Base-by-base conservation (phyloP, 2,113 vertebrate species). In the Probosciger aterrimus region DNA sequence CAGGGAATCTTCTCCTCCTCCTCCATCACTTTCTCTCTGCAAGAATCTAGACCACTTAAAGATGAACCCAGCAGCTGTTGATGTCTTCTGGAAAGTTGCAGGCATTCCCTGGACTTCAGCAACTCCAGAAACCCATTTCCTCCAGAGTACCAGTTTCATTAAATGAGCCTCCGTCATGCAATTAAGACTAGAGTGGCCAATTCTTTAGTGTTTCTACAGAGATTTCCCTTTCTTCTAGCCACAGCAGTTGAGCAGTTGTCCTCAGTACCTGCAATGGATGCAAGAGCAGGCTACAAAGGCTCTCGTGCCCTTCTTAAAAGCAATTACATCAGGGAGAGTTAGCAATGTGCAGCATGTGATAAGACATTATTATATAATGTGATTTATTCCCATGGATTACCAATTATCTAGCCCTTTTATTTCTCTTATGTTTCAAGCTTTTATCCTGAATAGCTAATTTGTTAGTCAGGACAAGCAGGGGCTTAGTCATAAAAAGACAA, bases 401-500 rank as follows among this genome's bases (percentile, higher is more conserved):
- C 92, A 84, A 79, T 88, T 86, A 83, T 62, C 53, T 69, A 69
- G 82, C 81, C 67, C 78, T 95, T 89, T 93, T 63, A 35, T 82
- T 94, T 77, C 76, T 92, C 71, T 78, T 75, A 7, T 46, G 70
- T 93, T 92, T 95, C 86, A 52, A 85, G 89, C 87, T 83, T 70
- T 86, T 69, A 19, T 71, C 76, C 82, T 90, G 90, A 93, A 97
- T 60, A 92, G 82, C 71, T 71, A 64, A 92, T 84, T 93, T 4
- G 3, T 90, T 88, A 91, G 80, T 89, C 93, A 76, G 69, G 90
- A 94, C 86, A 82, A 93, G 80, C 2, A 64, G 23, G 52, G 62
- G 86, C 88, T 96, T 94, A 96, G 93, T 91, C 93, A 96, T 89
- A 49, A 79, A 75, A 75, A 82, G 88, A 81, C 47, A 70, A 86